Evolutionary conservation across 2,113 vertebrate genomes (phyloP).

Genomic region (Guaruba guarouba): DNA sequence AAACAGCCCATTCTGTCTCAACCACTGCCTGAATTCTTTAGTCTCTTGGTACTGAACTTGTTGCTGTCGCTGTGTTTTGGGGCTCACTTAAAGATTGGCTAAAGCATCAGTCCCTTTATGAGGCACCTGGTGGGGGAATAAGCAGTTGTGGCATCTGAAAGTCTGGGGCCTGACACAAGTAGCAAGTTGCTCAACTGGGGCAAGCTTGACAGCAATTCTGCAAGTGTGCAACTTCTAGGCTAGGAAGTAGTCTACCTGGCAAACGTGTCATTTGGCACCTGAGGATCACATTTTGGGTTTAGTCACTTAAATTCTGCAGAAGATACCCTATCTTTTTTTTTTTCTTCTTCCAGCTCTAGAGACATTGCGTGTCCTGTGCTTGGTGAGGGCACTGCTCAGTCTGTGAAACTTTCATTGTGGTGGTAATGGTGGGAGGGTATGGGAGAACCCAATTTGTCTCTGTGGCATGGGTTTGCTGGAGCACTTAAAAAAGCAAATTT

Average conservation of each 20-base stretch:
- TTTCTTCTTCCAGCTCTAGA: not conserved
- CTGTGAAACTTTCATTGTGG: not conserved
- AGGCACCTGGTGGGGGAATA: not conserved
- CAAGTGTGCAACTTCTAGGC: not conserved
- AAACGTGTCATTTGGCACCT: not conserved
- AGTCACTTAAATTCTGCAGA: not conserved
- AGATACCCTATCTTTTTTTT: not conserved
- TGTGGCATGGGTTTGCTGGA: not conserved
- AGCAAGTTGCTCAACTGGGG: not conserved
- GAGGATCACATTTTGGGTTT: not conserved
- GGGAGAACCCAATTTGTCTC: not conserved
- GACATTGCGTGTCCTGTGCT: not conserved
- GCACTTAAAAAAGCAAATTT: not conserved
- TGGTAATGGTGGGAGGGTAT: not conserved
- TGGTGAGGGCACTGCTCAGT: not conserved
- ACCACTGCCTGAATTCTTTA: not conserved
- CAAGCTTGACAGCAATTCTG: not conserved
- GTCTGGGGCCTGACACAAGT: not conserved
- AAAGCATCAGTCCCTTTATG: not conserved
- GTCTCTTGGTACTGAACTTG: not conserved
- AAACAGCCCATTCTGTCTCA: not conserved
- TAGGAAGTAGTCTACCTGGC: not conserved
- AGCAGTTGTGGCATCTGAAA: not conserved
- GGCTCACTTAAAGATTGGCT: not conserved
- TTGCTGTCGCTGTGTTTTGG: not conserved